Conservation (phyloP, 2,113 vertebrate genomes). For the Tragelaphus imberbis region DNA sequence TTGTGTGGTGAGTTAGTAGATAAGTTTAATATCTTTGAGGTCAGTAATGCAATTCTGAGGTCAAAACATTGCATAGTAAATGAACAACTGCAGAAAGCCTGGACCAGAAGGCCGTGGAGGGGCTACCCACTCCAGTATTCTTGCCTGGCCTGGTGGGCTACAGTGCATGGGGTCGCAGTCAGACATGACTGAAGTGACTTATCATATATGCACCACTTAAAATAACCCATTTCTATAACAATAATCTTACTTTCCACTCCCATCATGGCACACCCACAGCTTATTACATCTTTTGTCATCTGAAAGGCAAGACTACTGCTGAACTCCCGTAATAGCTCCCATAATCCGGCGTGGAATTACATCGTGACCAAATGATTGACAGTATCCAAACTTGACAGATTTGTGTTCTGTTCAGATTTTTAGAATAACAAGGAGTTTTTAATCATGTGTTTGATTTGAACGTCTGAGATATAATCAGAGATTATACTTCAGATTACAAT, state of each 20-base stretch:
- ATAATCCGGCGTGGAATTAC: fast-evolving
- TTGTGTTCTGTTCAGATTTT: not conserved
- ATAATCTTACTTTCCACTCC: not conserved
- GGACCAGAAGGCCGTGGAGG: not conserved
- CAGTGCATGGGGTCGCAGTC: not conserved
- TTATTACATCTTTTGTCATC: not conserved
- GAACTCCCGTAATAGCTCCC: not conserved
- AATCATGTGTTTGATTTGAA: not conserved
- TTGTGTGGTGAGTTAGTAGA: not conserved
- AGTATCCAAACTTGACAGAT: no score
- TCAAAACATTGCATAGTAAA: slow-evolving; percentile 22
- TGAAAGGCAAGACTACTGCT: not conserved
- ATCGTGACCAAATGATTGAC: no score
- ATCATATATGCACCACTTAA: not conserved
- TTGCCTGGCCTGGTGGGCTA: not conserved
- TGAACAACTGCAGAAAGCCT: not conserved
- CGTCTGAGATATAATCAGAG: slow-evolving; percentile 1
- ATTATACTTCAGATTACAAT: slow-evolving; percentile 10
- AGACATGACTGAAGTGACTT: not conserved
- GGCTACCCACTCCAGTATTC: not conserved
- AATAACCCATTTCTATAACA: not conserved
- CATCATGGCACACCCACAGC: no score
- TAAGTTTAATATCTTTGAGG: slow-evolving; percentile 12
- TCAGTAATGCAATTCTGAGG: not conserved
- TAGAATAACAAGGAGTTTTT: not conserved